Percentiles rank a stretch among this genome's conserved stretches.
Conservation (phyloP, 1,140 invertebrate species). For the Macrotrachela quadricornifera region DNA sequence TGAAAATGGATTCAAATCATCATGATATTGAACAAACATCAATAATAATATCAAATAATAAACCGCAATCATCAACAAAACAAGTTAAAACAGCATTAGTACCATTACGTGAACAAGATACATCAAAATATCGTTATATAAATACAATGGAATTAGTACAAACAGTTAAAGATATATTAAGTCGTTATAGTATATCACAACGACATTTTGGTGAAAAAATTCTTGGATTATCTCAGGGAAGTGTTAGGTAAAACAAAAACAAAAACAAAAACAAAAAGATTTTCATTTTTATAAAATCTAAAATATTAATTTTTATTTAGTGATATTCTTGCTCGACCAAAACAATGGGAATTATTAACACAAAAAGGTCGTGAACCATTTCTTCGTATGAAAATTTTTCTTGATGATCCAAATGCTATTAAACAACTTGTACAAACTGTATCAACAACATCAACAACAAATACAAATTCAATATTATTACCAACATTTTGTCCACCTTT, state of each 20-base stretch:
- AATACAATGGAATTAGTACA: conserved; percentile 90
- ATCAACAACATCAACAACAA: background rate
- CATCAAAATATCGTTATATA: conserved; percentile 69
- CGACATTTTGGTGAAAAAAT: conserved; percentile 90
- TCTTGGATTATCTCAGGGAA: conserved; percentile 55
- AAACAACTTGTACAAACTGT: background rate
- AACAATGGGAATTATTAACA: conserved; percentile 90
- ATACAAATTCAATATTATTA: background rate
- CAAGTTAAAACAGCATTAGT: background rate
- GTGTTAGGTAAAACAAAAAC: conserved; percentile 35
- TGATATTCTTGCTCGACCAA: conserved; percentile 72
- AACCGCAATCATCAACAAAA: background rate
- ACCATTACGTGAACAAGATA: background rate
- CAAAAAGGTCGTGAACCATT: conserved; percentile 89
- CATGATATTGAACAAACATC: too few species aligned
- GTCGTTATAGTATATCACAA: conserved; percentile 94
- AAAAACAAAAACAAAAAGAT: too few species aligned
- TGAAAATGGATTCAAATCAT: too few species aligned
- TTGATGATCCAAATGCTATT: conserved; percentile 44
- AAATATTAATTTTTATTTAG: conserved; percentile 30
- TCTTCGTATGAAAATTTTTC: conserved; percentile 91
- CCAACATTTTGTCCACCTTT: background rate
- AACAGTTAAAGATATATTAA: conserved; percentile 79
- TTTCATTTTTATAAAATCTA: too few species aligned
- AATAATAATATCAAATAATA: too few species aligned